A percentile compares a stretch with the other conserved stretches of the same genome.
These are phyloP conservation scores for Halisarca cf. caerulea DNA, from an alignment of 37 sponge, comb jelly and placozoan species.

Conservation along the genomic window DNA sequence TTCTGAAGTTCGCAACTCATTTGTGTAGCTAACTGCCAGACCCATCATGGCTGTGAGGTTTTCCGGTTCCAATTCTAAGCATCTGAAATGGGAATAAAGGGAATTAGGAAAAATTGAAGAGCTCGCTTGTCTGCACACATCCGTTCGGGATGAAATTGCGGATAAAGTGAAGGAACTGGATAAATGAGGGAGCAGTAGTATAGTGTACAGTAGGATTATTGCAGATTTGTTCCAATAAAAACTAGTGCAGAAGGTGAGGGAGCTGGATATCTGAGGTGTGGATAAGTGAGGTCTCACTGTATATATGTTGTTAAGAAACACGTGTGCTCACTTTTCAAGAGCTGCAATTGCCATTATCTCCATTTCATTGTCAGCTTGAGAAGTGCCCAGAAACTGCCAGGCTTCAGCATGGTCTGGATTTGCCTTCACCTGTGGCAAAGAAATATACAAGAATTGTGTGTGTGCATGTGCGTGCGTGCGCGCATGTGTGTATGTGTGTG, in stretches of 20 bases:
- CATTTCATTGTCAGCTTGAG: constrained; percentile 93
- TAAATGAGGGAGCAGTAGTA: too few relatives aligned
- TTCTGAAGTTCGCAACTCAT: constrained; percentile 66
- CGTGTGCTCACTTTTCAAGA: constrained; percentile 65
- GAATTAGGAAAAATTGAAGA: too few relatives aligned
- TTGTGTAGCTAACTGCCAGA: constrained; percentile 91
- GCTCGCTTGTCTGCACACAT: too few relatives aligned
- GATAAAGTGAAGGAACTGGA: too few relatives aligned
- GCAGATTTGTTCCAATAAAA: too few relatives aligned
- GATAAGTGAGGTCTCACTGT: too few relatives aligned
- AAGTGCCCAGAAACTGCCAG: constrained; percentile 84
- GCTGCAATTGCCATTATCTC: constrained; percentile 87
- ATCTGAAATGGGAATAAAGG: constrained; percentile 33
- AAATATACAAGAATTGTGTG: background rate
- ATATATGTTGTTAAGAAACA: background rate
- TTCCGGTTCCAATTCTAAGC: constrained; percentile 66
- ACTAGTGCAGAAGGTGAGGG: too few relatives aligned
- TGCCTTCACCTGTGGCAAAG: constrained; percentile 22
- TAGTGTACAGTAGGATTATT: too few relatives aligned
- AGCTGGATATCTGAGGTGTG: too few relatives aligned
- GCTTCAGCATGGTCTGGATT: constrained; percentile 45
- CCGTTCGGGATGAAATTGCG: too few relatives aligned
- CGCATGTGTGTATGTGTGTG: too few relatives aligned
- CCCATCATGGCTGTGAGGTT: constrained; percentile 72
- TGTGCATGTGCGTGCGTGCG: too few relatives aligned